phyloP scores from a whole-genome alignment of 2,113 vertebrate species.

The Chlorocebus sabaeus region DNA sequence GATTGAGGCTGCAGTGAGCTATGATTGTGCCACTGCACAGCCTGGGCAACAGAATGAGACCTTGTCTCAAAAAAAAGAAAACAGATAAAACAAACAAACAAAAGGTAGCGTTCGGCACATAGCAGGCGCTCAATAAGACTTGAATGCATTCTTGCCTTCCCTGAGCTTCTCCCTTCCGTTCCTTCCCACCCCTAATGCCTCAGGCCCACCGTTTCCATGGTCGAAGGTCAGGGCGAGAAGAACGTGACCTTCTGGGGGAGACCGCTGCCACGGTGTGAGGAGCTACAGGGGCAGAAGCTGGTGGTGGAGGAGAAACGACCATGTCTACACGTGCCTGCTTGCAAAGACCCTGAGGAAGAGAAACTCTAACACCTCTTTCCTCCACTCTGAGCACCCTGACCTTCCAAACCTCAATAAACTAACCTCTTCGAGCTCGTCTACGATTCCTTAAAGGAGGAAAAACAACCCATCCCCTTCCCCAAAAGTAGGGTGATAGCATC shows the following conservation, averaged over 20 bases:
- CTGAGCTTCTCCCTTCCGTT: slow-evolving; percentile 37
- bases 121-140: not conserved
- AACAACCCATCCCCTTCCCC: not conserved
- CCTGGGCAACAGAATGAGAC: too few species aligned
- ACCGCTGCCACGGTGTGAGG: slow-evolving; percentile 21
- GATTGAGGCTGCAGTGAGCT: too few species aligned
- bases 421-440: not conserved
- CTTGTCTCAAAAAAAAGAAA: too few species aligned
- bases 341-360: slow-evolving; percentile 61
- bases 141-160: slow-evolving; percentile 35
- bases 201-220: slow-evolving; percentile 60
- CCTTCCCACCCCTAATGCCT: not conserved
- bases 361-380: not conserved
- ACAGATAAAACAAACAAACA: too few species aligned
- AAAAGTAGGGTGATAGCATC: slow-evolving; percentile 12
- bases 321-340: slow-evolving; percentile 73
- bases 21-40: too few species aligned
- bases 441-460: not conserved
- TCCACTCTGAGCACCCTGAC: not conserved
- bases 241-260: slow-evolving; percentile 76
- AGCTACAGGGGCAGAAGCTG: slow-evolving; percentile 44
- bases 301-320: slow-evolving; percentile 66
- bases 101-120: not conserved
- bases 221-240: slow-evolving; percentile 63
- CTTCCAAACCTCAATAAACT: slow-evolving; percentile 66